Conservation (phyloP, 2,113 vertebrate genomes). For the Phalacrocorax pelagicus region DNA sequence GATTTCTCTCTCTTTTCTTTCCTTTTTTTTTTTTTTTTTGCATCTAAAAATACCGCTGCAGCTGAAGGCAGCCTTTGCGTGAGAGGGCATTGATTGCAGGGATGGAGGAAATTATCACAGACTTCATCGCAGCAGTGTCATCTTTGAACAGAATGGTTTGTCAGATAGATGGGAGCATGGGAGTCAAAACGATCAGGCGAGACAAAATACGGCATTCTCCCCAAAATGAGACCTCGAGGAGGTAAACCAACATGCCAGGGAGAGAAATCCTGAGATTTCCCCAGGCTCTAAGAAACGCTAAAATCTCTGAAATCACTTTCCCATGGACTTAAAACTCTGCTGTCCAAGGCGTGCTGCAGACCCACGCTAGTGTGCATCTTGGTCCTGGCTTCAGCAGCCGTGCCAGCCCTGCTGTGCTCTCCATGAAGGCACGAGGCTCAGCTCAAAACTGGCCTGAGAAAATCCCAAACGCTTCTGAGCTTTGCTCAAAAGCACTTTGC, state of each 20-base stretch:
- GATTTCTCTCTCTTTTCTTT: not conserved
- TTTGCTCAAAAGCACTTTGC: not conserved
- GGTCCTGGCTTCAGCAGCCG: fast-evolving
- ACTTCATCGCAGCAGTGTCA: not conserved
- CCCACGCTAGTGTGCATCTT: fast-evolving
- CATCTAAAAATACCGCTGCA: not conserved
- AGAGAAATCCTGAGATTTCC: not conserved
- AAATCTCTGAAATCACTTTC: not conserved
- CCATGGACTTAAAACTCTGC: not conserved
- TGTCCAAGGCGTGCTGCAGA: fast-evolving
- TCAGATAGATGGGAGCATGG: not conserved
- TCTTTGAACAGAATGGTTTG: not conserved
- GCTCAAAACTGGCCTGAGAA: not conserved
- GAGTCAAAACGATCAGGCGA: not conserved
- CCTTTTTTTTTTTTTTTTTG: not conserved
- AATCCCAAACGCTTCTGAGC: not conserved
- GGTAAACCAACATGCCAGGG: not conserved
- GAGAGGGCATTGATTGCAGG: not conserved
- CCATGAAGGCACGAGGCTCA: fast-evolving
- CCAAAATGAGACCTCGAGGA: not conserved
- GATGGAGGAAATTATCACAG: not conserved
- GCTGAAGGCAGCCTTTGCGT: not conserved
- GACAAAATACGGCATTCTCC: not conserved
- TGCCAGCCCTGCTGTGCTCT: not conserved
- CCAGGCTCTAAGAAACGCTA: not conserved